Base-by-base conservation (phyloP, 2,113 vertebrate genomes). In the Charadrius vociferus region DNA sequence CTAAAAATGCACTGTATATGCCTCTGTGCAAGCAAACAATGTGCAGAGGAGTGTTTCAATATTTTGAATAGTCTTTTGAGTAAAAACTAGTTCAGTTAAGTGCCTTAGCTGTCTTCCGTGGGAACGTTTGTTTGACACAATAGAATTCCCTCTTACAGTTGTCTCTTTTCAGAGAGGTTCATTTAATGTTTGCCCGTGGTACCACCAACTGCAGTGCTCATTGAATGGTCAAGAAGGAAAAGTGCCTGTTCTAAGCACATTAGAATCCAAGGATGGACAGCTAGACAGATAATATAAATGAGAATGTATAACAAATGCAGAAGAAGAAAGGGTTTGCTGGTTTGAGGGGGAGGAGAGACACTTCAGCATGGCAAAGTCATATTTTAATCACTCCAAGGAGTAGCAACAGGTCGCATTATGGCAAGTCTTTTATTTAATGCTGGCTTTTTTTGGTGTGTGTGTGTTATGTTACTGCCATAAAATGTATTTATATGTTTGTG, bases 401-500 rank as follows among this genome's bases (percentile, higher is more conserved):
- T 71, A 95, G 92, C 90, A 89, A 95, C 94, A 89, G 85, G 93
- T 95, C 97, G 94, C 52, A 32, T 93, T 97, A 70, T 94, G 94
- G 85, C 96, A 95, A 70, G 43, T 56, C 87, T 96, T 93, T 97
- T 95, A 97, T 97, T 97, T 97, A 96, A 92, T 91, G 88, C 93
- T 80, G n/a, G 30, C 0, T 0, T 37, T 10, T 6, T 29, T 17
- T 18, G n/a, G n/a, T 37, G 20, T 63, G 86, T 92, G 87, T 94
- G 86, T 86, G 41, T 78, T 93, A 71, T 81, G 91, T 95, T 87
- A 89, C 82, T 93, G 85, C 93, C 67, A 92, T 97, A 96, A 98
- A 97, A 88, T 90, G 78, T 97, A 97, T 97, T 96, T 97, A 98
- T 97, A 96, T 95, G 77, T 87, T 91, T 97, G 92, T 91, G 94